Conservation (phyloP, 2,113 vertebrate genomes). For the Silurus meridionalis region DNA sequence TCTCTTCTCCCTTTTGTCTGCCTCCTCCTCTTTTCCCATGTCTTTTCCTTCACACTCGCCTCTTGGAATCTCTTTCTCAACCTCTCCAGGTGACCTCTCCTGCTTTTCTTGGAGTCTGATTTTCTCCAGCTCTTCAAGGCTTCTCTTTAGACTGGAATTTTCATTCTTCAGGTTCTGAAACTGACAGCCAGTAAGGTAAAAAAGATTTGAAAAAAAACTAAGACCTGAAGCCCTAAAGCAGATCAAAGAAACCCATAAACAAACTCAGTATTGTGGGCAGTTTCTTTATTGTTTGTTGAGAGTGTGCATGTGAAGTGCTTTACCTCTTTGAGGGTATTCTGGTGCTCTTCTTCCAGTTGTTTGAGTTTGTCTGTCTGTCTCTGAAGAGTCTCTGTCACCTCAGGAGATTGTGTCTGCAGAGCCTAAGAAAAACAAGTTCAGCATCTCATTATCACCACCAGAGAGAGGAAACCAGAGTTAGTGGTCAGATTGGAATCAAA, state of each 20-base stretch:
- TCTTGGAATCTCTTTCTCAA: conserved; percentile 55
- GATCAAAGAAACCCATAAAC: conserved; percentile 7
- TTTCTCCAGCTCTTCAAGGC: conserved; percentile 60
- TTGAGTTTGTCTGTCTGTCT: conserved; percentile 50
- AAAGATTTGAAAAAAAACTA: conserved; percentile 38
- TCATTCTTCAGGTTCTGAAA: conserved; percentile 74
- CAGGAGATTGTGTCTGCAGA: conserved; percentile 60
- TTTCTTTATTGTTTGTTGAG: conserved; percentile 1
- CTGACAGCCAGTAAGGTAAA: conserved; percentile 58
- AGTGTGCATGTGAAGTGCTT: conserved; percentile 42
- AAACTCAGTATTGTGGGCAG: conserved; percentile 17
- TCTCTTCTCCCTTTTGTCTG: conserved; percentile 54
- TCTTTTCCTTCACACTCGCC: conserved; percentile 69
- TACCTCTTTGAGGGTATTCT: conserved; percentile 69
- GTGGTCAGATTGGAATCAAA: background rate
- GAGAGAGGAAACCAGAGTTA: background rate
- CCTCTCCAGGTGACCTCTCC: conserved; percentile 43
- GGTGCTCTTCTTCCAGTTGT: conserved; percentile 65
- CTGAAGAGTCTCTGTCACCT: conserved; percentile 65
- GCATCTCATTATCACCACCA: conserved; percentile 21
- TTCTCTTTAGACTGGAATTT: conserved; percentile 67
- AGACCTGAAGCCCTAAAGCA: conserved; percentile 29
- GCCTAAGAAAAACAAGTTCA: conserved; percentile 9
- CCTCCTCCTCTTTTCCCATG: conserved; percentile 49
- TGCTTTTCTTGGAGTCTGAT: conserved; percentile 50